Percentiles rank a stretch among this genome's conserved stretches.
Conservation (phyloP, 2,888 invertebrate genomes). For the Metallyticus violacea region DNA sequence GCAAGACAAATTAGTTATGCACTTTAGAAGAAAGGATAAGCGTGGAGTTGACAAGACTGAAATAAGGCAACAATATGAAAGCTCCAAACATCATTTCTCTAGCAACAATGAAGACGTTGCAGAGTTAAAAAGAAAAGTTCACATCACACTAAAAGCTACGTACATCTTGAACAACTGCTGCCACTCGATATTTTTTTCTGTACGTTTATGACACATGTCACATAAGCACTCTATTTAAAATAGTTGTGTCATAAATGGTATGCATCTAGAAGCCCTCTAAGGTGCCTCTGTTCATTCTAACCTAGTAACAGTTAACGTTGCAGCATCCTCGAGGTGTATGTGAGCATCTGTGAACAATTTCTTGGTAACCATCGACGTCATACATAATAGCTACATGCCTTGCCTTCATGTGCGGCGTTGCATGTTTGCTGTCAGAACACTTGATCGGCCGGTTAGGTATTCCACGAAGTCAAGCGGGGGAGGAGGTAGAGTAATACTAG, state of each 20-base stretch:
- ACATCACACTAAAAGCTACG: no score
- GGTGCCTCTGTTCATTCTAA: not conserved
- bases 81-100: no score
- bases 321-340: not conserved
- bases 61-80: no score
- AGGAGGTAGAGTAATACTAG: not conserved
- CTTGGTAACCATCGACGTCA: not conserved
- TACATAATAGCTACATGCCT: not conserved
- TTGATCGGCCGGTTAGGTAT: not conserved
- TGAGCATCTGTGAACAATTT: not conserved
- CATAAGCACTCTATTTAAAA: not conserved
- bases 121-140: no score
- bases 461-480: not conserved
- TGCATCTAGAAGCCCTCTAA: no score
- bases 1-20: not conserved
- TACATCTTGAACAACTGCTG: not conserved
- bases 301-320: not conserved
- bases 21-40: not conserved
- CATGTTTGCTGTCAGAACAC: not conserved
- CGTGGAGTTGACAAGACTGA: no score
- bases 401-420: not conserved
- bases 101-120: no score
- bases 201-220: not conserved
- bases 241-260: not conserved
- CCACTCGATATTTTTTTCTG: not conserved